Percentiles rank a stretch among this genome's conserved stretches.
These are phyloP conservation scores for Pluvianellus socialis DNA, from an alignment of 2,113 vertebrate species.

Conservation along the genomic window DNA sequence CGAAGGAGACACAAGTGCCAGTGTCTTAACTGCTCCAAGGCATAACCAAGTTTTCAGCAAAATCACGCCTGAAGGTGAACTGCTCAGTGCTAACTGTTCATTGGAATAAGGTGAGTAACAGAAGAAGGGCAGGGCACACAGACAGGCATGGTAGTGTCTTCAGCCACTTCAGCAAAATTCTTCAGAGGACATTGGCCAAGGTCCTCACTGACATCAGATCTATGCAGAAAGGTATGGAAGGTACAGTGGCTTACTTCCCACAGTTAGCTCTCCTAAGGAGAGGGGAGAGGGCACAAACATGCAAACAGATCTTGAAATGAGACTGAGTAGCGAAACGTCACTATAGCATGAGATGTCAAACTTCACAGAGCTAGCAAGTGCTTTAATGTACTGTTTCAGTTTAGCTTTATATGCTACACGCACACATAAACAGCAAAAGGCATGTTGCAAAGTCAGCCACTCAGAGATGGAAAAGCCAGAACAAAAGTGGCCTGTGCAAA, in stretches of 20 bases:
- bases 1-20: not conserved
- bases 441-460: not conserved
- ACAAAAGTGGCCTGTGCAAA: not conserved
- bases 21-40: not conserved
- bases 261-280: not conserved
- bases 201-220: not conserved
- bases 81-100: not conserved
- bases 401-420: not conserved
- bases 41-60: not conserved
- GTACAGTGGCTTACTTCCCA: not conserved
- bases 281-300: not conserved
- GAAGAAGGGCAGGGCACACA: constrained; percentile 7
- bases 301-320: not conserved
- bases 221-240: not conserved
- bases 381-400: not conserved
- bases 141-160: not conserved
- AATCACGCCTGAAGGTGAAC: not conserved
- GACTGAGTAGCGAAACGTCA: not conserved
- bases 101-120: not conserved
- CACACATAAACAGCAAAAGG: not conserved
- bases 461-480: not conserved
- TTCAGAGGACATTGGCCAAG: not conserved
- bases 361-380: accelerated
- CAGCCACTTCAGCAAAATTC: constrained; percentile 27
- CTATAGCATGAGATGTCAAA: not conserved